Base-by-base conservation (phyloP, 2,888 invertebrate species). In the Arrhopalites spinosus region DNA sequence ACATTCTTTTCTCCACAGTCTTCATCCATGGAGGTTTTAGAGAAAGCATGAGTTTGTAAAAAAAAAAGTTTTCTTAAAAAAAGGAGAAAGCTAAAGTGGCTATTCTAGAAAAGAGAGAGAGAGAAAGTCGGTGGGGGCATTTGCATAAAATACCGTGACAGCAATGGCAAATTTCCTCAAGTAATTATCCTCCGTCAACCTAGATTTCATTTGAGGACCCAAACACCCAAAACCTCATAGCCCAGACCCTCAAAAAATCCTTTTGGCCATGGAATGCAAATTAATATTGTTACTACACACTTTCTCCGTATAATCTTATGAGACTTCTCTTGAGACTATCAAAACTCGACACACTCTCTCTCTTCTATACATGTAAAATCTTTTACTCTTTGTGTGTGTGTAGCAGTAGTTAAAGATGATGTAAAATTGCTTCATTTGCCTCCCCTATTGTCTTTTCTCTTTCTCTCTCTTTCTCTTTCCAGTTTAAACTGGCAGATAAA, bases 71-170 rank as follows among this genome's bases (percentile, higher is more conserved):
- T 47, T 47, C 2, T 13, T 2, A 47, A 7, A 7, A 47, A 47
- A n/a, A 7, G n/a, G n/a, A 47, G 27, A 15, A 20, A 25, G 25
- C 13, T 27, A 7, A 59, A 13, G 27, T 13, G 11, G 59, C 13
- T 8, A 50, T n/a, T 45, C n/a, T n/a, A n/a, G 43, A 45, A 5
- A 45, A 7, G 23, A 67, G 45, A 36, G 27, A 36, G 43, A 5
- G 13, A 27, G 1, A 27, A 27, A 27, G 29, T 13, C 70, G n/a
- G 27, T 56, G 23, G 70, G 56, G n/a, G 29, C 56, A 70, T 70
- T 70, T 70, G 30, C 70, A 70, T 70, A 70, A 70, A 70, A 70
- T 70, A 50, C 56, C 36, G 56, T 70, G 70, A 70, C 70, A 70
- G 70, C 53, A 56, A 70, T 70, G 53, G 59, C 25, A 70, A 69